A percentile compares a stretch with the other conserved stretches of the same genome.
phyloP scores from a whole-genome alignment of 2,113 vertebrate genomes.

The Eulemur macaco region DNA sequence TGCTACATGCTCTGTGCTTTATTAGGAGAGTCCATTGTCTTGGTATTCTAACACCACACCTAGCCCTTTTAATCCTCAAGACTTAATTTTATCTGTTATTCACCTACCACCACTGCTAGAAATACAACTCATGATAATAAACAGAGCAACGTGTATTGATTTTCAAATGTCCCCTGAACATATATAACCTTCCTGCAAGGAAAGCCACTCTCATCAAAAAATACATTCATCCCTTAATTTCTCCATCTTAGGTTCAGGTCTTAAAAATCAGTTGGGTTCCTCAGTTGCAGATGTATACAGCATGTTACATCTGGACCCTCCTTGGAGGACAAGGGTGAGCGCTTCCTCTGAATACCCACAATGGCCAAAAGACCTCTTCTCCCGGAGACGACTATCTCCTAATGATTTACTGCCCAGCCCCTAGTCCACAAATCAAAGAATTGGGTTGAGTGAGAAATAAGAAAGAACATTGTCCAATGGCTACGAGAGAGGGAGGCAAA shows the following conservation, averaged over 20 bases:
- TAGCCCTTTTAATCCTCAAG: background rate
- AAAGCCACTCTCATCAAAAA: background rate
- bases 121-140: background rate
- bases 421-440: conserved; percentile 64
- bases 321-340: background rate
- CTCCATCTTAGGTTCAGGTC: background rate
- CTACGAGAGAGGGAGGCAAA: background rate
- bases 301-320: background rate
- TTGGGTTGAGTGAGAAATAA: conserved; percentile 36
- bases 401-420: conserved; percentile 29
- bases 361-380: conserved; percentile 54
- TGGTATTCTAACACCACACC: background rate
- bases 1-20: background rate
- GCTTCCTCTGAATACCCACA: conserved; percentile 33
- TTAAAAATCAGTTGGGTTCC: conserved; percentile 27
- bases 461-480: conserved; percentile 39
- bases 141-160: background rate
- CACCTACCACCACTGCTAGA: background rate
- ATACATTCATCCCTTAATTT: background rate
- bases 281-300: background rate
- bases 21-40: background rate
- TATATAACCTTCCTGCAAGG: background rate
- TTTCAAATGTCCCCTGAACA: conserved; percentile 11
- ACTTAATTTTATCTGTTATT: background rate
- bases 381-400: conserved; percentile 29